Evolutionary conservation across 2,888 invertebrate genomes (phyloP), one percentile per base, ranked within the genome.

Genomic region (Aspidiotus destructor): DNA sequence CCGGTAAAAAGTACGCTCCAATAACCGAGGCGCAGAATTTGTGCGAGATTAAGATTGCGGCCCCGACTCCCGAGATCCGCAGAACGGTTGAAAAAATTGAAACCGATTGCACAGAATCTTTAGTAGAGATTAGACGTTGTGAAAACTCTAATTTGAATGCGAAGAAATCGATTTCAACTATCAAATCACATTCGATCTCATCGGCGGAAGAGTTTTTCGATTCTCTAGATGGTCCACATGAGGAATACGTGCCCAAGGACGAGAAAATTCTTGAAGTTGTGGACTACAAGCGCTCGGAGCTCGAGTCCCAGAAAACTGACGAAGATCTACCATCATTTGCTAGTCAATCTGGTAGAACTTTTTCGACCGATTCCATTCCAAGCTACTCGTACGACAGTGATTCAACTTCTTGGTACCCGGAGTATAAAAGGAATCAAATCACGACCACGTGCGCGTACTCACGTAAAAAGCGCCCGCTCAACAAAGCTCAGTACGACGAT

Each of bases 371-470:
- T 54, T 62, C 62, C 17, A 42, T 62, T 13, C 52, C 44, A 5
- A 48, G 44, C n/a, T 15, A n/a, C n/a, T n/a, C n/a, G n/a, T n/a
- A 40, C 52, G 44, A 40, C 52, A 53, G 54, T 9, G 63, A 63
- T 16, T 16, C 54, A 10, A n/a, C 57, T 28, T 63, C 63, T 54
- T 63, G 63, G 63, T 63, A 63, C 16, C 41, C 54, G 52, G 63
- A 63, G 52, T 63, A 63, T 15, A 63, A 41, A 13, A 63, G 54
- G 52, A 63, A 63, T 54, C 53, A 63, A 15, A 41, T 11, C 5
- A 16, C 54, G 41, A 63, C 28, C 28, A 28, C 28, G 28, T 28
- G 28, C 28, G 28, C 28, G 11, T 48, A 48, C n/a, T 15, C 28
- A 11, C 41, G 40, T 5, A 54, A 54, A 6, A 52, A 63, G 9